phyloP scores from a whole-genome alignment of 2,888 invertebrate genomes.

The Stenolophus ochropezus region DNA sequence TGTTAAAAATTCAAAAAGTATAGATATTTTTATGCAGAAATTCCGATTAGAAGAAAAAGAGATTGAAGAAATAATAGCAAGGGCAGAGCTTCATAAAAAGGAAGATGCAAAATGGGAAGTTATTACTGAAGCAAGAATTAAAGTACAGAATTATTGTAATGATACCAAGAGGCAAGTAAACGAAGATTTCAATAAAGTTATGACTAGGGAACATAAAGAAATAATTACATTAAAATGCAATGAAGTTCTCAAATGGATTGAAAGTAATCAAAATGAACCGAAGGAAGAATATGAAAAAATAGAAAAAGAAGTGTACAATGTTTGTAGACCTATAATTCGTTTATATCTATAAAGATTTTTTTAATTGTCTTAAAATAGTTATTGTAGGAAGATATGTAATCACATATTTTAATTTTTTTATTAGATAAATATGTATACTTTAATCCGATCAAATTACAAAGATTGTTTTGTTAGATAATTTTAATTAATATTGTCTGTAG shows the following conservation, averaged over 20 bases:
- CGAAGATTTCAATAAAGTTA: constrained; percentile 14
- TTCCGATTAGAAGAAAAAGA: constrained; percentile 30
- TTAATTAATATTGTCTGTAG: no score
- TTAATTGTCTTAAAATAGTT: neutral
- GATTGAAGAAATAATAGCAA: constrained; percentile 30
- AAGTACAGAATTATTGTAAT: constrained; percentile 20
- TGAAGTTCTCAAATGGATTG: constrained; percentile 40
- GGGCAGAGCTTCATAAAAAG: neutral
- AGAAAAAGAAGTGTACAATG: constrained; percentile 47
- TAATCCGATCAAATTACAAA: no score
- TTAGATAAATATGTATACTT: neutral
- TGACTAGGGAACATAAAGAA: constrained; percentile 22
- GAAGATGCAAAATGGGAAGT: constrained; percentile 45
- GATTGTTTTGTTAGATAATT: no score
- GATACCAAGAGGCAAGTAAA: constrained; percentile 21
- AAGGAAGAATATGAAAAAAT: constrained; percentile 41
- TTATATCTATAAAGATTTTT: constrained; percentile 43
- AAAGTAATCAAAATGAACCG: constrained; percentile 12
- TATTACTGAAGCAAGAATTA: constrained; percentile 10
- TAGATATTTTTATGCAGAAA: constrained; percentile 41
- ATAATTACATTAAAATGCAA: constrained; percentile 26
- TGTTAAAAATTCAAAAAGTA: neutral
- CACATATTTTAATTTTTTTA: neutral
- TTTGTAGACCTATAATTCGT: constrained; percentile 45
- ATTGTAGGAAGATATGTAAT: no score